Evolutionary conservation across 2,113 vertebrate species (phyloP).

Genomic region (Hymenochirus boettgeri): DNA sequence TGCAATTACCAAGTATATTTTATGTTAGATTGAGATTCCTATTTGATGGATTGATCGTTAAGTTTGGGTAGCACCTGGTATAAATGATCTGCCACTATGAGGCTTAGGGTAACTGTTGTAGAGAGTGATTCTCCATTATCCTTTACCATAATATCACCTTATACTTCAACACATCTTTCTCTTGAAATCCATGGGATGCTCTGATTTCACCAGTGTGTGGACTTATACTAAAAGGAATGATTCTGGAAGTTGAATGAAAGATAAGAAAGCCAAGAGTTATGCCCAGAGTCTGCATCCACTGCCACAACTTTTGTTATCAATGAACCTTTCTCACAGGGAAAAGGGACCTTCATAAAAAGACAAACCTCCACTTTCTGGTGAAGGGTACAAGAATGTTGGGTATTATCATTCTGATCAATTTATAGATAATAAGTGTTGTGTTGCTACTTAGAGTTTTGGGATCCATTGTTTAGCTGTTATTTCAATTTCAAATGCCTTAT

Average conservation of each 20-base stretch:
- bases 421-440: conserved; percentile 35
- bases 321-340: conserved; percentile 50
- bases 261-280: conserved; percentile 36
- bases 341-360: conserved; percentile 51
- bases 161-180: conserved; percentile 7
- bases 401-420: conserved; percentile 59
- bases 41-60: neutral
- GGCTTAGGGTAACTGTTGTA: conserved; percentile 28
- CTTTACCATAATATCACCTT: conserved; percentile 46
- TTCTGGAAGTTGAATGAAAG: conserved; percentile 27
- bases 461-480: conserved; percentile 25
- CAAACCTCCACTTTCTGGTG: conserved; percentile 45
- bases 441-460: conserved; percentile 35
- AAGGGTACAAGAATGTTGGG: conserved; percentile 47
- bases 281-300: neutral
- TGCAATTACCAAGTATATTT: conserved; percentile 47
- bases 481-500: conserved; percentile 31
- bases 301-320: conserved; percentile 47
- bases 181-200: conserved; percentile 1
- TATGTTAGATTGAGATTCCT: conserved; percentile 42
- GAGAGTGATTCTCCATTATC: conserved; percentile 45
- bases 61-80: conserved; percentile 26
- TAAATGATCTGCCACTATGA: conserved; percentile 39
- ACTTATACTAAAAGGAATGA: conserved; percentile 11
- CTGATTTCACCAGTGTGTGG: conserved; percentile 16